Evolutionary conservation across 1,140 invertebrate species (phyloP).

Genomic region (Lepidostoma basale): DNA sequence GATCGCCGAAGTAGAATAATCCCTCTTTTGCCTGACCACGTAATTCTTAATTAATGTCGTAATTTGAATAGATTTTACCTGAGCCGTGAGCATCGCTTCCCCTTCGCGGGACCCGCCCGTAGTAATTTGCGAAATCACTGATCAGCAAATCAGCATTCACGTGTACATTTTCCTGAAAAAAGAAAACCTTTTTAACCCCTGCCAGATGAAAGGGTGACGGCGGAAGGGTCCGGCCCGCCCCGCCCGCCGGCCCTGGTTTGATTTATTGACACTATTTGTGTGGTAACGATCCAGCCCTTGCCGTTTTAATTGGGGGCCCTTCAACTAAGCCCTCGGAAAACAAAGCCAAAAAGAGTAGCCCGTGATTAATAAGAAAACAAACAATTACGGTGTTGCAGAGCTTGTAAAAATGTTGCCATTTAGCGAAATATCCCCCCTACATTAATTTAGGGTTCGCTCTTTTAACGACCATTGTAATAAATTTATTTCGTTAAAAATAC

Average conservation of each 20-base stretch:
- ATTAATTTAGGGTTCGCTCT: too few relatives aligned
- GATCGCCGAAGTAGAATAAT: too few relatives aligned
- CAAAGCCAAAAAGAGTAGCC: conserved; percentile 11
- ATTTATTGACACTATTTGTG: conserved; percentile 28
- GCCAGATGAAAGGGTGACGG: background rate
- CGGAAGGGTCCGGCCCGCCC: background rate
- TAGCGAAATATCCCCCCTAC: too few relatives aligned
- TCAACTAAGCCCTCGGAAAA: conserved; percentile 1
- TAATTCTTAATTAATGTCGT: too few relatives aligned
- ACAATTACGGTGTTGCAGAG: background rate
- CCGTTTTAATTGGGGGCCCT: conserved; percentile 17
- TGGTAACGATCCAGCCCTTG: conserved; percentile 22
- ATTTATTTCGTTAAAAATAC: too few relatives aligned
- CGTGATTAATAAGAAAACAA: conserved; percentile 18
- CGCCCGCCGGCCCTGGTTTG: conserved; percentile 9
- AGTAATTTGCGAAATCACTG: background rate
- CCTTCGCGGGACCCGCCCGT: too few relatives aligned
- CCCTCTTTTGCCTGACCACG: too few relatives aligned
- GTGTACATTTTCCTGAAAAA: background rate
- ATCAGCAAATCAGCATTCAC: background rate
- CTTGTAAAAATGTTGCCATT: background rate
- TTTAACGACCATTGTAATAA: too few relatives aligned
- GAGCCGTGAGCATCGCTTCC: too few relatives aligned
- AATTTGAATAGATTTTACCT: too few relatives aligned
- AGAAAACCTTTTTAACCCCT: conserved; percentile 1